Conservation (phyloP, 2,113 vertebrate genomes). For the Acanthochromis polyacanthus region DNA sequence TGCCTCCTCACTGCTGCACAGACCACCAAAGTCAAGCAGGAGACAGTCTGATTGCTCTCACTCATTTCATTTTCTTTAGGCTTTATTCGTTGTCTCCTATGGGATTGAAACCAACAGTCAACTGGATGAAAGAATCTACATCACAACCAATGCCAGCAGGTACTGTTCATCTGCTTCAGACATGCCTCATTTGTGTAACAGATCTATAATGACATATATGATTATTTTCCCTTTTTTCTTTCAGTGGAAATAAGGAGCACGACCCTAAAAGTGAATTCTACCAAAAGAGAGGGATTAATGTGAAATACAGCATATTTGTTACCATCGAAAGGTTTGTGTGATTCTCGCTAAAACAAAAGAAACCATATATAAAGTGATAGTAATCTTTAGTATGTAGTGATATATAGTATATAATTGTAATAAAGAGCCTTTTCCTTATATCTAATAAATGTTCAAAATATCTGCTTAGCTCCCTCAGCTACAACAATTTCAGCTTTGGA, state of each 20-base stretch:
- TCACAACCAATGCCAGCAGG: slow-evolving; percentile 79
- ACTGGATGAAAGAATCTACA: slow-evolving; percentile 50
- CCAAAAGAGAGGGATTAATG: slow-evolving; percentile 56
- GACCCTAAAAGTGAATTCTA: slow-evolving; percentile 19
- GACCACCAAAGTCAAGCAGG: too few relatives aligned
- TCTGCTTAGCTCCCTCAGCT: slow-evolving; percentile 81
- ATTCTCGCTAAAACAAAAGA: background rate
- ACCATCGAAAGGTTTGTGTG: slow-evolving; percentile 78
- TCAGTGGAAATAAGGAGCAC: slow-evolving; percentile 77
- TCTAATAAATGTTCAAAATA: background rate
- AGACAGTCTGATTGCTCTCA: background rate
- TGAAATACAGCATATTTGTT: slow-evolving; percentile 82
- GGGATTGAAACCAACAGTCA: slow-evolving; percentile 66
- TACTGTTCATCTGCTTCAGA: slow-evolving; percentile 37
- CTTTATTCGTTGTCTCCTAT: slow-evolving; percentile 76
- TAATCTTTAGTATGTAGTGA: background rate
- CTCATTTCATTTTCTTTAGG: slow-evolving; percentile 60
- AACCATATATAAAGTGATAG: background rate
- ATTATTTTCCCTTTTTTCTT: slow-evolving; percentile 17
- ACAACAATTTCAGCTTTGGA: slow-evolving; percentile 83
- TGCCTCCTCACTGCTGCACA: slow-evolving; percentile 1
- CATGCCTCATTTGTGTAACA: background rate
- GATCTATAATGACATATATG: background rate
- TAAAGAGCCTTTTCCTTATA: background rate
- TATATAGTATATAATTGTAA: background rate